A percentile compares a stretch with the other conserved stretches of the same genome.
Evolutionary conservation across 1,140 invertebrate genomes (phyloP).

Genomic region (Carposina sasakii): DNA sequence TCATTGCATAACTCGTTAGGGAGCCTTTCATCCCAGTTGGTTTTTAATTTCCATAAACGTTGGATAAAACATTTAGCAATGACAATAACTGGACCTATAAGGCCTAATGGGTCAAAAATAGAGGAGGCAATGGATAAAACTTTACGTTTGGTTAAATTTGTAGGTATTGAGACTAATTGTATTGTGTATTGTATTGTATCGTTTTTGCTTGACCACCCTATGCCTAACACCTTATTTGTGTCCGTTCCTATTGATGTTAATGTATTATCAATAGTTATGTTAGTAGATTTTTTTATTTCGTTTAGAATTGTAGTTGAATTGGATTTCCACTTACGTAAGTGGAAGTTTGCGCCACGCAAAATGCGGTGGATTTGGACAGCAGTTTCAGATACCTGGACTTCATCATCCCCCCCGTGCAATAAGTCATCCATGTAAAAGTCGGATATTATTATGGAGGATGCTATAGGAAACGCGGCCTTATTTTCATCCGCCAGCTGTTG

Average conservation of each 20-base stretch:
- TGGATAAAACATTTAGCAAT: neutral
- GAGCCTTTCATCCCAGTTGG: neutral
- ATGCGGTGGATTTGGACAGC: neutral
- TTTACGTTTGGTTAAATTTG: neutral
- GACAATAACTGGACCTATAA: neutral
- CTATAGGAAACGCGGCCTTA: neutral
- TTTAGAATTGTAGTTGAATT: neutral
- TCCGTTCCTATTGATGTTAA: neutral
- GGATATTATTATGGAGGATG: neutral
- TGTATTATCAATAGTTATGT: neutral
- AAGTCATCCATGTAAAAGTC: neutral
- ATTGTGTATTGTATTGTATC: neutral
- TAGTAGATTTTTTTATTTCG: neutral
- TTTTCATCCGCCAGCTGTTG: neutral
- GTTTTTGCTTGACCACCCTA: neutral
- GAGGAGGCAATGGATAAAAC: neutral
- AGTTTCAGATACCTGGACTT: neutral
- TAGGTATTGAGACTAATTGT: neutral
- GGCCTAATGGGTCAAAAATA: neutral
- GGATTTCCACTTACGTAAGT: constrained; percentile 12
- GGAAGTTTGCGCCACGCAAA: constrained; percentile 1
- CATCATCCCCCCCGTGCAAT: neutral
- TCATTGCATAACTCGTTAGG: neutral
- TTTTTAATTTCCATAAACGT: constrained; percentile 3
- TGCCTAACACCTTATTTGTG: neutral